phyloP scores from a whole-genome alignment of 2,113 vertebrate genomes.

The Varanus salvator region DNA sequence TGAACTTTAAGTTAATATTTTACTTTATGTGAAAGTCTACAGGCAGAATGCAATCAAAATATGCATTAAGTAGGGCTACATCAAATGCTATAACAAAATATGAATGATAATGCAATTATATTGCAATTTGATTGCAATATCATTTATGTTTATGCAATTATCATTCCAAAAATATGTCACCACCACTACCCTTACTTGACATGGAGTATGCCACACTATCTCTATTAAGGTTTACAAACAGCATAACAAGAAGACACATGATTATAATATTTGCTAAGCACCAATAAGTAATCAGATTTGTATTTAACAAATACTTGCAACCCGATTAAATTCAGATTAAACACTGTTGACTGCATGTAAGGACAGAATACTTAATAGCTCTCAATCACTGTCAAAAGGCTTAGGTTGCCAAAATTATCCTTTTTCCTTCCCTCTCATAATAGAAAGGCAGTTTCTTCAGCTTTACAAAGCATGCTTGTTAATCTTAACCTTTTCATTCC shows the following conservation, averaged over 20 bases:
- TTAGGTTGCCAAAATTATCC: neutral
- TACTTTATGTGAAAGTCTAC: neutral
- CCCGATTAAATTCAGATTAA: slow-evolving; percentile 22
- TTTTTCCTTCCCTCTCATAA: neutral
- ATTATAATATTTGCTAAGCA: neutral
- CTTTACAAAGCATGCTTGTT: neutral
- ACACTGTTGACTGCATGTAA: neutral
- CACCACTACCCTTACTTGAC: neutral
- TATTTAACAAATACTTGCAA: neutral
- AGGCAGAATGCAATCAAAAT: neutral
- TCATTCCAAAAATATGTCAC: neutral
- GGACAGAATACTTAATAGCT: neutral
- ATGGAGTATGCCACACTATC: neutral
- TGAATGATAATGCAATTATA: slow-evolving; percentile 29
- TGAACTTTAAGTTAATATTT: neutral
- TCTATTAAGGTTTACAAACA: slow-evolving; percentile 25
- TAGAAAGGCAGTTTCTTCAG: neutral
- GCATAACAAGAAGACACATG: slow-evolving; percentile 16
- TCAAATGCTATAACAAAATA: slow-evolving; percentile 14
- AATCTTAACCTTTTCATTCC: neutral
- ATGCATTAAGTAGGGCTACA: neutral
- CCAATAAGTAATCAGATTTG: neutral
- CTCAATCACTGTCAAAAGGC: neutral
- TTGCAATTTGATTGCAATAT: slow-evolving; percentile 27
- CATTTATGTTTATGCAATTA: slow-evolving; percentile 18